Percentiles rank a stretch among this genome's conserved stretches.
These are phyloP conservation scores for Morpho helenor DNA, from an alignment of 2,888 invertebrate genomes.

Conservation along the genomic window DNA sequence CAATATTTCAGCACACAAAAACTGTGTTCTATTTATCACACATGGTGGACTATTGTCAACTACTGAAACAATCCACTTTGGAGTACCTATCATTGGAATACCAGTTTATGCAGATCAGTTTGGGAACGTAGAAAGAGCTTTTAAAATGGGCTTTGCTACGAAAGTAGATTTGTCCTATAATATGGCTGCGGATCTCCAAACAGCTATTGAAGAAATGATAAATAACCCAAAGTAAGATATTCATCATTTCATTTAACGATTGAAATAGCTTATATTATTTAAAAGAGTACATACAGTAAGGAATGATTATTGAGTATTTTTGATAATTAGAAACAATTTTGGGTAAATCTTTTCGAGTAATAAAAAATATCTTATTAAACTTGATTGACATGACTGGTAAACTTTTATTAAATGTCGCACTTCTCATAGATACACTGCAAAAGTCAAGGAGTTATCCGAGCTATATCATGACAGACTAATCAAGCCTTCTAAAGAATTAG, in stretches of 20 bases:
- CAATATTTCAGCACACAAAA: conserved; percentile 44
- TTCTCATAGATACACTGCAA: background rate
- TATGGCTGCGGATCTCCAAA: conserved; percentile 36
- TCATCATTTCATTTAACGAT: too few relatives aligned
- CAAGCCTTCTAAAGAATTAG: background rate
- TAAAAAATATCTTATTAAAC: too few relatives aligned
- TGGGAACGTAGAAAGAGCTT: conserved; percentile 42
- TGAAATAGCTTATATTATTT: too few relatives aligned
- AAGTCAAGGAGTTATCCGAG: background rate
- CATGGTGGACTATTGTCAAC: conserved; percentile 50
- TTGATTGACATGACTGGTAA: too few relatives aligned
- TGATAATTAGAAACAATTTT: too few relatives aligned
- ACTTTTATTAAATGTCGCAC: too few relatives aligned
- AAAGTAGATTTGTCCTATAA: conserved; percentile 38
- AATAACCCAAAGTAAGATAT: conserved; percentile 38
- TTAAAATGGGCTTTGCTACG: conserved; percentile 41
- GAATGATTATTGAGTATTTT: too few relatives aligned
- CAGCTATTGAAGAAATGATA: conserved; percentile 41
- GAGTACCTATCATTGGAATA: conserved; percentile 49
- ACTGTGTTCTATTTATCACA: conserved; percentile 47
- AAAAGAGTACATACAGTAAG: too few relatives aligned
- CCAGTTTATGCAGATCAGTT: conserved; percentile 51
- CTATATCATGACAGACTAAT: background rate
- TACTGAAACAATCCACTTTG: conserved; percentile 46
- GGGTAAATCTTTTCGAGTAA: too few relatives aligned